phyloP scores from a whole-genome alignment of 2,888 invertebrate species.

The Drosophila austrosaltans region DNA sequence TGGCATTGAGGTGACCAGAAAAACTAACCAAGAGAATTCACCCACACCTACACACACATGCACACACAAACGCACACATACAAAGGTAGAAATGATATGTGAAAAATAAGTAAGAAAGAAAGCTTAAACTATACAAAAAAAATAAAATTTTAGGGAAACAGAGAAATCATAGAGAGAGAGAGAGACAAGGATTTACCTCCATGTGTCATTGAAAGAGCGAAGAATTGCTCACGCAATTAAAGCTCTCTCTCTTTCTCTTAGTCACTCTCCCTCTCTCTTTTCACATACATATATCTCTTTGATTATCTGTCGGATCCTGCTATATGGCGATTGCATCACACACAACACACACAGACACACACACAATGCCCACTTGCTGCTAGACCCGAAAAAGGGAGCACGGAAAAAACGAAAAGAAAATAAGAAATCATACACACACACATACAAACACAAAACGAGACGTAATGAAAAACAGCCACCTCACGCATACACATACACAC shows the following conservation, averaged over 20 bases:
- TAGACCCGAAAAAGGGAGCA: slow-evolving; percentile 72
- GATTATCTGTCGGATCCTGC: slow-evolving; percentile 48
- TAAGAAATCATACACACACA: slow-evolving; percentile 24
- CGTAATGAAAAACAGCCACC: slow-evolving; percentile 47
- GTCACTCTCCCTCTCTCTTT: background rate
- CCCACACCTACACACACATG: slow-evolving; percentile 41
- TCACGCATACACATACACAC: slow-evolving; percentile 49
- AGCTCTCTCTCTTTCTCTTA: slow-evolving; percentile 45
- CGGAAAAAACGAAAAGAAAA: slow-evolving; percentile 65
- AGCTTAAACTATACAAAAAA: background rate
- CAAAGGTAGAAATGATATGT: slow-evolving; percentile 40
- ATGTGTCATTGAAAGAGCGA: slow-evolving; percentile 17
- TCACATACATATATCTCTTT: slow-evolving; percentile 1
- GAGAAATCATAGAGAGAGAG: slow-evolving; percentile 30
- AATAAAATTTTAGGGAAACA: slow-evolving; percentile 9
- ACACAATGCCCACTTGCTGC: slow-evolving; percentile 64
- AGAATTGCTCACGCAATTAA: slow-evolving; percentile 54
- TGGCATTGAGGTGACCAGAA: slow-evolving; percentile 77
- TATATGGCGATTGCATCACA: slow-evolving; percentile 62
- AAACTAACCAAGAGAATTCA: slow-evolving; percentile 74
- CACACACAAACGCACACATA: slow-evolving; percentile 31
- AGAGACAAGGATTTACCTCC: slow-evolving; percentile 63
- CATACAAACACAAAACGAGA: slow-evolving; percentile 32
- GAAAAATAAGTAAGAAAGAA: slow-evolving; percentile 61
- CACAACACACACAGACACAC: slow-evolving; percentile 30